Evolutionary conservation across 2,797 vertebrate species (phyloP).

Genomic region (Trematomus bernacchii): DNA sequence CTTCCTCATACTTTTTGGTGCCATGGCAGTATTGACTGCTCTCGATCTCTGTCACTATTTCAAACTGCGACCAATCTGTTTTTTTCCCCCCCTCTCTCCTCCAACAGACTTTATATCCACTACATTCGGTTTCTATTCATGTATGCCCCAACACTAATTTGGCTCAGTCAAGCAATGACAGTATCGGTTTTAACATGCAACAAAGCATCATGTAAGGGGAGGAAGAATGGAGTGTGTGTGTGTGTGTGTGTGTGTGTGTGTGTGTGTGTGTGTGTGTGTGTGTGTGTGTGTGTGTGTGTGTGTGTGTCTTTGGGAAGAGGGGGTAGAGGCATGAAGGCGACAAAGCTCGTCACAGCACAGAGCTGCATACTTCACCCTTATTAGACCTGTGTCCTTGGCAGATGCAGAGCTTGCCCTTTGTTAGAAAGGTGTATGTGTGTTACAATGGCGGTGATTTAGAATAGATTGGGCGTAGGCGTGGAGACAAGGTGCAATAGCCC

Average conservation of each 20-base stretch:
- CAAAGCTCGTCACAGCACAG: constrained; percentile 73
- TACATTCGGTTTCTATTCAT: constrained; percentile 75
- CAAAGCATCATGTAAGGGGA: constrained; percentile 68
- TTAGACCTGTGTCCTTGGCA: constrained; percentile 87
- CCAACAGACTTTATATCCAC: constrained; percentile 60
- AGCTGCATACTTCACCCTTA: constrained; percentile 82
- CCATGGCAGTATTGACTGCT: constrained; percentile 57
- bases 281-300: constrained; percentile 37
- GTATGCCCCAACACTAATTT: constrained; percentile 79
- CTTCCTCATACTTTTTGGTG: constrained; percentile 39
- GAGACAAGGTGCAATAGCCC: constrained; percentile 86
- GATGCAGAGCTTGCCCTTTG: constrained; percentile 87
- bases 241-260: constrained; percentile 26
- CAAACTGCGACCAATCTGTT: constrained; percentile 49
- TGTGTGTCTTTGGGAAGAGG: constrained; percentile 19
- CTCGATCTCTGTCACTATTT: constrained; percentile 44
- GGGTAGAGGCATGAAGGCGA: constrained; percentile 57
- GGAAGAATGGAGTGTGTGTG: constrained; percentile 45
- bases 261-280: constrained; percentile 27
- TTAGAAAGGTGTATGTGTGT: constrained; percentile 82
- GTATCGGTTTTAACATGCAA: constrained; percentile 82
- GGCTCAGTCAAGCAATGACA: constrained; percentile 76
- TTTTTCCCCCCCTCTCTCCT: not conserved
- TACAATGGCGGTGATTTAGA: constrained; percentile 86
- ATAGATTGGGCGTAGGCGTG: constrained; percentile 84